phyloP scores from a whole-genome alignment of 2,888 invertebrate species.

The Drosophila pullipes region DNA sequence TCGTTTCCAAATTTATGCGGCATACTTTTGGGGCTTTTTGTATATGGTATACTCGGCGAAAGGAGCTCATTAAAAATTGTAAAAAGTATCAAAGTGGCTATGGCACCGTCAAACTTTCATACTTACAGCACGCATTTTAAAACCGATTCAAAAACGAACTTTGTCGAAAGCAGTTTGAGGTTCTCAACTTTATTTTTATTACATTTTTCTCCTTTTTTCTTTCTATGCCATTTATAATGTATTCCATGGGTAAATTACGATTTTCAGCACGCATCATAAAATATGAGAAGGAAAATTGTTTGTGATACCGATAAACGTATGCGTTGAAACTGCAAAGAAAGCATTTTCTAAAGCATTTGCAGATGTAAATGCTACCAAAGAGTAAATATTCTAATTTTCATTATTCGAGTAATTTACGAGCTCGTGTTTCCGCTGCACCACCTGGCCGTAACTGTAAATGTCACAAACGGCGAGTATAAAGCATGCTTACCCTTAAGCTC shows the following conservation, averaged over 20 bases:
- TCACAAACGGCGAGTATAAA: slow-evolving; percentile 36
- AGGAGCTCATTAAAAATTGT: slow-evolving; percentile 20
- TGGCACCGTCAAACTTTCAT: slow-evolving; percentile 21
- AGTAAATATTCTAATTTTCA: slow-evolving; percentile 79
- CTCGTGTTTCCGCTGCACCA: slow-evolving; percentile 57
- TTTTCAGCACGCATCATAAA: slow-evolving; percentile 23
- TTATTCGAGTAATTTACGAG: slow-evolving; percentile 79
- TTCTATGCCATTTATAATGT: slow-evolving; percentile 24
- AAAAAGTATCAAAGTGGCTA: slow-evolving; percentile 14
- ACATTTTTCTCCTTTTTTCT: background rate
- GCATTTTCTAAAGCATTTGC: slow-evolving; percentile 27
- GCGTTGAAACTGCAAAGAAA: slow-evolving; percentile 19
- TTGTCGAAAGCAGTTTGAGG: background rate
- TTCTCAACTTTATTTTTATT: background rate
- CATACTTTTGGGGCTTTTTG: slow-evolving; percentile 31
- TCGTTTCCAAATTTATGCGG: slow-evolving; percentile 29
- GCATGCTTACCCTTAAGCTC: slow-evolving; percentile 45
- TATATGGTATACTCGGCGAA: background rate
- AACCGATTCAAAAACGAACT: slow-evolving; percentile 2
- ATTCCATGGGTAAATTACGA: slow-evolving; percentile 36
- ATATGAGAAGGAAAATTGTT: background rate
- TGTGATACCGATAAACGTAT: background rate
- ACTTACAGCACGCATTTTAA: slow-evolving; percentile 27
- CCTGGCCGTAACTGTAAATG: slow-evolving; percentile 44
- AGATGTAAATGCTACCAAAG: slow-evolving; percentile 41